Conservation (phyloP, 2,113 vertebrate genomes). For the Corythaeola cristata region DNA sequence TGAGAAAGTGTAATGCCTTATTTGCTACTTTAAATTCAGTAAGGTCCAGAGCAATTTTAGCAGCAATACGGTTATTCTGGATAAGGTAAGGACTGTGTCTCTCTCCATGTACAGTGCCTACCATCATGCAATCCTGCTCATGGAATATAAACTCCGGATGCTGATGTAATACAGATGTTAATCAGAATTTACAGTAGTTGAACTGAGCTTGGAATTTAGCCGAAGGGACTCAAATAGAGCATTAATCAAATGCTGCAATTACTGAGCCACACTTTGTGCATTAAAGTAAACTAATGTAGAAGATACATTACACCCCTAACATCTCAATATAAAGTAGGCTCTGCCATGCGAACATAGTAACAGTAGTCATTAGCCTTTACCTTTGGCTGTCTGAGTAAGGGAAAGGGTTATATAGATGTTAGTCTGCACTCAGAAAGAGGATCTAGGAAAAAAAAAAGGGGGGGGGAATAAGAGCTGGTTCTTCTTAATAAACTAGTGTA, state of each 20-base stretch:
- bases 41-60: neutral
- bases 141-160: neutral
- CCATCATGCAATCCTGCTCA: neutral
- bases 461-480: neutral
- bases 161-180: slow-evolving; percentile 31
- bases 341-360: neutral
- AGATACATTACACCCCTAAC: neutral
- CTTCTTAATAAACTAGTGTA: slow-evolving; percentile 48
- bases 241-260: slow-evolving; percentile 2
- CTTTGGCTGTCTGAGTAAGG: neutral
- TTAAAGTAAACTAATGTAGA: neutral
- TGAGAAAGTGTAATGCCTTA: neutral
- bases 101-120: neutral
- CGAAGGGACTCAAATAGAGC: neutral
- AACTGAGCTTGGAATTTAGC: slow-evolving; percentile 8
- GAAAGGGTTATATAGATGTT: neutral
- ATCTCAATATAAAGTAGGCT: neutral
- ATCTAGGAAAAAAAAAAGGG: neutral
- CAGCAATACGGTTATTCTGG: neutral
- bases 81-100: neutral
- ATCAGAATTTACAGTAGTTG: slow-evolving; percentile 23
- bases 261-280: neutral
- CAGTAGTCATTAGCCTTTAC: neutral
- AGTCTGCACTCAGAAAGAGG: neutral
- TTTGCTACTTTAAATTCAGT: neutral